Percentiles rank a stretch among this genome's conserved stretches.
phyloP scores from a whole-genome alignment of 2,888 invertebrate genomes.

The Ochropleura leucogaster region DNA sequence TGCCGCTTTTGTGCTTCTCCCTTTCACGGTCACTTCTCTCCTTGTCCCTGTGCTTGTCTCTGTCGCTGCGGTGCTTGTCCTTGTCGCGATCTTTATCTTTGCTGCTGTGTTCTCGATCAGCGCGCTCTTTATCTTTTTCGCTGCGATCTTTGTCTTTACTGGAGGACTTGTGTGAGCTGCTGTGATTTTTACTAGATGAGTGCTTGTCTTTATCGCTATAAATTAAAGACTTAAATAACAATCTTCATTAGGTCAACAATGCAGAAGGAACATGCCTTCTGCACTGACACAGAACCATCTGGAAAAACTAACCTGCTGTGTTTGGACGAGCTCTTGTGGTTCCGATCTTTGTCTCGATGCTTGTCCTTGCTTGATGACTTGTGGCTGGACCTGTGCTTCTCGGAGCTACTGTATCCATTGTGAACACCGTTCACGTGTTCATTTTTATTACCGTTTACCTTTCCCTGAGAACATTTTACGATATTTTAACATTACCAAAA shows the following conservation, averaged over 20 bases:
- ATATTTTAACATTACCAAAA: constrained; percentile 53
- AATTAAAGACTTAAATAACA: constrained; percentile 52
- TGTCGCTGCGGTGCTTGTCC: constrained; percentile 84
- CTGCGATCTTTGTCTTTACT: constrained; percentile 89
- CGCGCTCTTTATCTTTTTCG: constrained; percentile 75
- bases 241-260: constrained; percentile 35
- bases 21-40: constrained; percentile 74
- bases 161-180: constrained; percentile 89
- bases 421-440: constrained; percentile 95
- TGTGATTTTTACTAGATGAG: constrained; percentile 89
- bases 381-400: constrained; percentile 91
- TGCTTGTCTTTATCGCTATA: constrained; percentile 89
- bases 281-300: constrained; percentile 76
- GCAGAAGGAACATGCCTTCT: constrained; percentile 33
- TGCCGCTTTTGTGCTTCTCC: constrained; percentile 79
- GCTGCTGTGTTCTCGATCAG: constrained; percentile 74
- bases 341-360: constrained; percentile 92
- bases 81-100: constrained; percentile 77
- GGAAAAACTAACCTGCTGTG: constrained; percentile 87
- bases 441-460: constrained; percentile 89
- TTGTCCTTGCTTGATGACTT: constrained; percentile 93
- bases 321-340: constrained; percentile 90
- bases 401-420: constrained; percentile 92
- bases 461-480: constrained; percentile 79
- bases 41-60: constrained; percentile 84